Evolutionary conservation across 2,888 invertebrate genomes (phyloP).

Genomic region (Dinocampus coccinellae): DNA sequence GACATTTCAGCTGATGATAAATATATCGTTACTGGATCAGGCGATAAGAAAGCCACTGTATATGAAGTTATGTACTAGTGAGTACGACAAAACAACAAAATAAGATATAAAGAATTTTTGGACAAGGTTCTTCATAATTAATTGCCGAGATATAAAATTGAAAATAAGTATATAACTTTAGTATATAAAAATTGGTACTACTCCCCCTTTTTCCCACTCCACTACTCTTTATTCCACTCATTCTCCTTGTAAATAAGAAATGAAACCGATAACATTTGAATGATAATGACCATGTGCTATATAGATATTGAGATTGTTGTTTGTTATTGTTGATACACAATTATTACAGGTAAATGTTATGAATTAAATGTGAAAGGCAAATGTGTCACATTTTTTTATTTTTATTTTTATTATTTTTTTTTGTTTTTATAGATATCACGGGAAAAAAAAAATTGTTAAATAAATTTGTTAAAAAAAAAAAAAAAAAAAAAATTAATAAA

Average conservation of each 20-base stretch:
- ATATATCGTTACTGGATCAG: conserved; percentile 97
- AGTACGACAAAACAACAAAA: conserved; percentile 22
- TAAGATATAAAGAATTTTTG: not conserved
- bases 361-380: no score
- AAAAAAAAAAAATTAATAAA: not conserved
- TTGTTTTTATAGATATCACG: not conserved
- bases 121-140: not conserved
- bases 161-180: not conserved
- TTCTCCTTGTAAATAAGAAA: not conserved
- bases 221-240: no score
- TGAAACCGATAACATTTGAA: not conserved
- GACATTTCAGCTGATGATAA: conserved; percentile 99
- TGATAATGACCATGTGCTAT: not conserved
- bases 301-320: not conserved
- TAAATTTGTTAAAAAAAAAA: no score
- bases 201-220: no score
- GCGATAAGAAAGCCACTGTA: conserved; percentile 97
- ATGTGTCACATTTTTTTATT: not conserved
- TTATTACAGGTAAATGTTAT: not conserved
- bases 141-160: not conserved
- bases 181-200: not conserved
- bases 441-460: not conserved
- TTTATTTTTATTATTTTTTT: not conserved
- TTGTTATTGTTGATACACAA: conserved; percentile 2
- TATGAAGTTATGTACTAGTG: conserved; percentile 92